Percentiles rank a stretch among this genome's conserved stretches.
phyloP scores from a whole-genome alignment of 1,140 invertebrate genomes.

The Geopemphigus sp. region DNA sequence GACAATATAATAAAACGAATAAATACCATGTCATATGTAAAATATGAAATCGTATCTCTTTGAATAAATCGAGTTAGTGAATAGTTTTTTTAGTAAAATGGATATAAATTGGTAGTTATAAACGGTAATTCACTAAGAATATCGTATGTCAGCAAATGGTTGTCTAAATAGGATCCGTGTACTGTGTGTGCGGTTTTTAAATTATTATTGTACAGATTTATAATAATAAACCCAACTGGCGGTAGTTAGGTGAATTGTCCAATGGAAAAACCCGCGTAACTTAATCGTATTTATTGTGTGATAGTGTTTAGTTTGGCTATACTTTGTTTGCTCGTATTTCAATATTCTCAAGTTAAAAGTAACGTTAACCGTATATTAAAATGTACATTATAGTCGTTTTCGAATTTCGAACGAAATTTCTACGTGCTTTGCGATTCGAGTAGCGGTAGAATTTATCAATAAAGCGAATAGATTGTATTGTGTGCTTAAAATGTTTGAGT shows the following conservation, averaged over 20 bases:
- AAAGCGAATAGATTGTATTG: background rate
- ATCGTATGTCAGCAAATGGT: background rate
- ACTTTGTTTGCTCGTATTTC: background rate
- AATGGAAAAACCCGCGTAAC: background rate
- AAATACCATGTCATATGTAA: no score
- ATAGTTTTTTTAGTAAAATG: no score
- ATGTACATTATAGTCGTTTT: background rate
- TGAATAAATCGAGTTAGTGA: no score
- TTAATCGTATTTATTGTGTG: slow-evolving; percentile 6
- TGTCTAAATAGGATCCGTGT: background rate
- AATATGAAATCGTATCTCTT: no score
- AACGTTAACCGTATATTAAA: slow-evolving; percentile 1
- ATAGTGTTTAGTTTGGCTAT: background rate
- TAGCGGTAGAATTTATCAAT: background rate
- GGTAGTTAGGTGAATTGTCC: background rate
- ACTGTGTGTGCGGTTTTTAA: background rate
- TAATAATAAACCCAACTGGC: background rate
- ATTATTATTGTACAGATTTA: background rate
- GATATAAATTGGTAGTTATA: no score
- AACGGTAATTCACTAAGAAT: background rate
- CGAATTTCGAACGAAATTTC: background rate
- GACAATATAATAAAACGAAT: no score
- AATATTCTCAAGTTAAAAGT: background rate
- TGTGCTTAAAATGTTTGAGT: background rate
- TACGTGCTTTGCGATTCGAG: background rate